A percentile compares a stretch with the other conserved stretches of the same genome.
Evolutionary conservation across 2,797 vertebrate species (phyloP).

Genomic region (Megaceryle alcyon): DNA sequence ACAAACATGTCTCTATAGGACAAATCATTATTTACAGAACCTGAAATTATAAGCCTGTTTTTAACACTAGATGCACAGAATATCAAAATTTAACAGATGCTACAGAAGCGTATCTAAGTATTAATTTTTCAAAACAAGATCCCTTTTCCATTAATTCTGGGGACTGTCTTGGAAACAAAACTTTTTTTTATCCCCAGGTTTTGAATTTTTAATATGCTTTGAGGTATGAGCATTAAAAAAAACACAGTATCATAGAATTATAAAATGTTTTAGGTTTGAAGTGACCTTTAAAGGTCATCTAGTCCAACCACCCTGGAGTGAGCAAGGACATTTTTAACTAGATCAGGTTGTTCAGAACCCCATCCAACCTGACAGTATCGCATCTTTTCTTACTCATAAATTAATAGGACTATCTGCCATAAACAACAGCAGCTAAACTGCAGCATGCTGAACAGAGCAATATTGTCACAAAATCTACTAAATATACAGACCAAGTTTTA

Average conservation of each 20-base stretch:
- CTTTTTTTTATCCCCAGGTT: accelerated
- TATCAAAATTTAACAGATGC: not conserved
- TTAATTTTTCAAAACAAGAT: not conserved
- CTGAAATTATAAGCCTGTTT: not conserved
- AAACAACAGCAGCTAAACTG: not conserved
- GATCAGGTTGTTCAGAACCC: not conserved
- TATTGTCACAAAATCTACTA: not conserved
- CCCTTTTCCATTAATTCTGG: not conserved
- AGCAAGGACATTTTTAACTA: not conserved
- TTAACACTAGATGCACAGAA: not conserved
- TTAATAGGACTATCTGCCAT: not conserved
- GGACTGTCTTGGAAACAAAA: not conserved
- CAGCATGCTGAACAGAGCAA: not conserved
- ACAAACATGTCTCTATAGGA: not conserved
- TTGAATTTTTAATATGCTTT: not conserved
- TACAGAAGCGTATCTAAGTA: not conserved
- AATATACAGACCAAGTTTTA: not conserved
- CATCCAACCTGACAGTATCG: not conserved
- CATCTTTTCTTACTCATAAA: not conserved
- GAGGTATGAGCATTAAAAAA: not conserved
- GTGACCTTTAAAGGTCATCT: not conserved
- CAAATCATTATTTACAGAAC: not conserved
- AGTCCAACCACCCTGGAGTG: not conserved
- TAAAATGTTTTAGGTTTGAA: not conserved
- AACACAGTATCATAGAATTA: not conserved